Evolutionary conservation across 2,888 invertebrate species (phyloP), one percentile per base, ranked within the genome.

Genomic region (Cyrtodaria siliqua): DNA sequence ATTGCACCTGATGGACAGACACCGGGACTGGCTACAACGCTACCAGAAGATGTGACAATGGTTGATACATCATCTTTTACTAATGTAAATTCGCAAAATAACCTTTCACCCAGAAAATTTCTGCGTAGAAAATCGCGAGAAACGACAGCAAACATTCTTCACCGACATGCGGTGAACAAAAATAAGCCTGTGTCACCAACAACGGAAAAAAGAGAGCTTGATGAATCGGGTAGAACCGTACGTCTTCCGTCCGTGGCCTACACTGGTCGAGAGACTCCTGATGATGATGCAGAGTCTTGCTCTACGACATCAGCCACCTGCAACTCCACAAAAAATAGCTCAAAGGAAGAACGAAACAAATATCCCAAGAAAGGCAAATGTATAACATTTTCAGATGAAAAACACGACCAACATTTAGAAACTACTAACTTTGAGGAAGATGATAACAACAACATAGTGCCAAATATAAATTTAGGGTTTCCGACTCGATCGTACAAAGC

Each of bases 291-390:
- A 18, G 80, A 80, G n/a, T 40, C 80, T 18, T 64, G 75, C 33
- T 76, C 80, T 26, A 80, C 80, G 27, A 79, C 79, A 24, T 80
- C 80, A 47, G 80, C 80, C 12, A 80, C 80, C 14, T 80, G 64
- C 49, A 80, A 80, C 50, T 76, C 76, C 14, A 57, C 61, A 1
- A 69, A 76, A 60, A 68, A 69, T 53, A 69, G 60, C 18, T 33
- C 42, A 0, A 50, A 50, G 8, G 40, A 38, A 4, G 80, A 76
- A 16, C 66, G 69, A 6, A 50, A 61, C 12, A 61, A 61, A 9
- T 63, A 50, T 16, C 80, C 80, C 1, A 80, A 80, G 64, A 76
- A 76, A 56, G 76, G 76, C 9, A 76, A 73, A 55, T 26, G 69
- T 16, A 56, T 76, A 4, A 57, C 72, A 20, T 61, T 80, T 40